A percentile compares a stretch with the other conserved stretches of the same genome.
Evolutionary conservation across 2,113 vertebrate species (phyloP).

Genomic region (Lipophrys pholis): DNA sequence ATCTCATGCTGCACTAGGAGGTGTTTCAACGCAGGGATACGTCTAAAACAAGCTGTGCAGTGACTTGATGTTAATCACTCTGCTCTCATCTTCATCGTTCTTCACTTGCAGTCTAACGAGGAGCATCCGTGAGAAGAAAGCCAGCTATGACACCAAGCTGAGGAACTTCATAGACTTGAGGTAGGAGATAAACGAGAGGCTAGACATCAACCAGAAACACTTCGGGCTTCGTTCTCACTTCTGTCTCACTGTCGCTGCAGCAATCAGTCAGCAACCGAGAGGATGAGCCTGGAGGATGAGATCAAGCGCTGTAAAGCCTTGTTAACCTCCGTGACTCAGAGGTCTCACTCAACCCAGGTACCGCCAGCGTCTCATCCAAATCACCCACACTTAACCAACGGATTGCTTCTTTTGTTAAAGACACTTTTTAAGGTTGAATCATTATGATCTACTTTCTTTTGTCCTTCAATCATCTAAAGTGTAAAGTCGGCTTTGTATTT

Average conservation of each 20-base stretch:
- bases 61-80: no score
- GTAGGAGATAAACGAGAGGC: slow-evolving; percentile 70
- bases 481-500: no score
- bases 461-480: no score
- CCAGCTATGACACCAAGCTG: slow-evolving; percentile 71
- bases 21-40: no score
- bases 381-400: background rate
- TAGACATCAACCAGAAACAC: fast-evolving
- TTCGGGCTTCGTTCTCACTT: background rate
- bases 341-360: slow-evolving; percentile 87
- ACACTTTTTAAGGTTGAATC: no score
- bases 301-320: slow-evolving; percentile 77
- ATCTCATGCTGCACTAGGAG: no score
- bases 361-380: fast-evolving
- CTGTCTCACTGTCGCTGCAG: slow-evolving; percentile 64
- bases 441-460: no score
- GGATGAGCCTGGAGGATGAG: slow-evolving; percentile 86
- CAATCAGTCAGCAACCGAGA: slow-evolving; percentile 85
- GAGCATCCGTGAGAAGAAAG: slow-evolving; percentile 78
- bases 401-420: no score
- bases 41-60: no score
- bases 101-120: slow-evolving; percentile 74
- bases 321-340: slow-evolving; percentile 71
- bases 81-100: background rate
- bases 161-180: slow-evolving; percentile 81